Evolutionary conservation across 2,888 invertebrate genomes (phyloP).

Genomic region (Fabriciana adippe): DNA sequence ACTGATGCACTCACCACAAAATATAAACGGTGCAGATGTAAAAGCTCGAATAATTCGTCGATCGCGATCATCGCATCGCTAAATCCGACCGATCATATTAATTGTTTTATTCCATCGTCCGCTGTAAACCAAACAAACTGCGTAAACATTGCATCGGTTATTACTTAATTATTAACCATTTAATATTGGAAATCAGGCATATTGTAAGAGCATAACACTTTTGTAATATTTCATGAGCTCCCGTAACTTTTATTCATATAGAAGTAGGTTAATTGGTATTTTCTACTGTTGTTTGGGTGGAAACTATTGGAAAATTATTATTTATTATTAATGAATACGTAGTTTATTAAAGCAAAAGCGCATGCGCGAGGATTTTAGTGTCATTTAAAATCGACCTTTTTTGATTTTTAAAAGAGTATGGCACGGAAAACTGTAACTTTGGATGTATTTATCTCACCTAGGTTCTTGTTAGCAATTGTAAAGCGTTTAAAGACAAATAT

Average conservation of each 20-base stretch:
- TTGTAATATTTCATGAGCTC: conserved; percentile 10
- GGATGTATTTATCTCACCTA: too few species aligned
- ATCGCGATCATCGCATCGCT: conserved; percentile 37
- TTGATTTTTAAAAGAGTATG: too few species aligned
- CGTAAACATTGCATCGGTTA: conserved; percentile 30
- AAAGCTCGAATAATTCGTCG: conserved; percentile 52
- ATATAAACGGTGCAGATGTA: conserved; percentile 54
- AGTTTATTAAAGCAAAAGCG: neutral
- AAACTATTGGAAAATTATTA: conserved; percentile 7
- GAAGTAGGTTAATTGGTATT: conserved; percentile 14
- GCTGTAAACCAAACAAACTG: conserved; percentile 25
- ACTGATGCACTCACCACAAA: conserved; percentile 42
- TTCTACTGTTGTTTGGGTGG: conserved; percentile 10
- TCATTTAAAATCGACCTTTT: too few species aligned
- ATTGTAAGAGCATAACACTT: conserved; percentile 12
- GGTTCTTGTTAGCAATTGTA: too few species aligned
- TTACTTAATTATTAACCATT: conserved; percentile 43
- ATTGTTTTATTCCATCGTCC: conserved; percentile 40
- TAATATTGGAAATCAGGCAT: conserved; percentile 35
- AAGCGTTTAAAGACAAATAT: too few species aligned
- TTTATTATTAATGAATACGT: neutral
- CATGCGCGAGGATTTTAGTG: too few species aligned
- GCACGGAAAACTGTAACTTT: too few species aligned
- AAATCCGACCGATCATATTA: conserved; percentile 47
- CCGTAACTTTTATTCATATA: conserved; percentile 1